Evolutionary conservation across 2,888 invertebrate species (phyloP), one percentile per base, ranked within the genome.

Genomic region (Melikaiella ostensackeni): DNA sequence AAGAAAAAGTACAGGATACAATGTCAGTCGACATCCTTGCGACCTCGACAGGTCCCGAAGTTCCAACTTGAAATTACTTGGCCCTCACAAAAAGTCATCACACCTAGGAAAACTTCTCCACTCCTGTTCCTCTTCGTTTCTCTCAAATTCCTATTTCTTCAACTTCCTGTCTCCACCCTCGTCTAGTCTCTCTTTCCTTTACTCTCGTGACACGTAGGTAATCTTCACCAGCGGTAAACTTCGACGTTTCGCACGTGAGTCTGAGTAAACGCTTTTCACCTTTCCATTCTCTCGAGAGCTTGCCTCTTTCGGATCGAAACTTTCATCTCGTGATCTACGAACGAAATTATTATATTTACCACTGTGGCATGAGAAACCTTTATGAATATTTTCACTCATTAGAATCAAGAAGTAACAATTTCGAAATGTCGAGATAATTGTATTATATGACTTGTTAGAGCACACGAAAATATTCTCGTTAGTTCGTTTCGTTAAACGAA

Each of bases 171-270:
- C 50, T 70, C 46, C 46, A 46, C 42, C 27, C 30, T 13, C 66
- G 46, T 50, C 27, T 30, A 19, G 27, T 66, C 27, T 9, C 27
- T 19, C 66, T 70, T 46, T 70, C n/a, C 46, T 70, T 70, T 70
- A 50, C 70, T 70, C 70, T 70, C 70, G 70, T 70, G 70, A 70
- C 70, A 70, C 70, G 50, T 70, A 55, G 46, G 70, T 70, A 70
- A 70, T 70, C 70, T 70, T 70, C 70, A 70, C 50, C 70, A 70
- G 70, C 70, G 70, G 70, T 70, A 70, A 70, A 70, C 70, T 70
- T 70, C 27, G 70, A 70, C 50, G 70, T 55, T 70, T 70, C 70
- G 70, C 50, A 70, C 70, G 70, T 70, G 70, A 70, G 70, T 13
- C 21, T 70, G 70, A 70, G 70, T 70, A 70, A 70, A 50, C 70